A percentile compares a stretch with the other conserved stretches of the same genome.
Evolutionary conservation across 64 coral and sea anemone species (phyloP).

Genomic region (Montipora foliosa): DNA sequence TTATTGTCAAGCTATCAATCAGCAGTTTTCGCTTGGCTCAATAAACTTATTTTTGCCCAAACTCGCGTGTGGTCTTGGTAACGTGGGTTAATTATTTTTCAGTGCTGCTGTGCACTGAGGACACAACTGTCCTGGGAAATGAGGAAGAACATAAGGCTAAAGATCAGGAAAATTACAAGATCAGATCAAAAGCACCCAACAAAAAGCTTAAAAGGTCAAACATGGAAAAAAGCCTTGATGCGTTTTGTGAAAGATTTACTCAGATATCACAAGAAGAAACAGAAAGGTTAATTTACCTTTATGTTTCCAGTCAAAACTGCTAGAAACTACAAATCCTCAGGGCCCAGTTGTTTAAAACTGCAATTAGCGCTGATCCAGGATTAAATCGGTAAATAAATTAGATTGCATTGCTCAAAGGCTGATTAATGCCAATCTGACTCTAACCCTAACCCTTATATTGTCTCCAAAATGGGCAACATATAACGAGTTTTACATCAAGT

Average conservation of each 20-base stretch:
- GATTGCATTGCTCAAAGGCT: too few species aligned
- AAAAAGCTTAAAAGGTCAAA: slow-evolving; percentile 10
- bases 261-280: not conserved
- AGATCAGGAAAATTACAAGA: not conserved
- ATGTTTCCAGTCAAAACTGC: not conserved
- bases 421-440: not conserved
- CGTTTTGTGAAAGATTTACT: not conserved
- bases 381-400: too few species aligned
- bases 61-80: not conserved
- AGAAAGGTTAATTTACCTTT: not conserved
- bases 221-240: slow-evolving; percentile 10
- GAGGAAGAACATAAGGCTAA: slow-evolving; percentile 24
- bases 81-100: not conserved
- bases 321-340: not conserved
- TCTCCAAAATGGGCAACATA: not conserved
- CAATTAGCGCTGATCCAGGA: too few species aligned
- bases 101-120: slow-evolving; percentile 2
- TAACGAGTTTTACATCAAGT: slow-evolving; percentile 8
- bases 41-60: slow-evolving; percentile 20
- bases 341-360: too few species aligned
- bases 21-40: not conserved
- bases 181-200: not conserved
- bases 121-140: slow-evolving; percentile 12
- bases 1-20: slow-evolving; percentile 3
- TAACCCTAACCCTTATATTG: not conserved